These are phyloP conservation scores for Leucopsar rothschildi DNA, from an alignment of 2,113 vertebrate species.

Conservation along the genomic window DNA sequence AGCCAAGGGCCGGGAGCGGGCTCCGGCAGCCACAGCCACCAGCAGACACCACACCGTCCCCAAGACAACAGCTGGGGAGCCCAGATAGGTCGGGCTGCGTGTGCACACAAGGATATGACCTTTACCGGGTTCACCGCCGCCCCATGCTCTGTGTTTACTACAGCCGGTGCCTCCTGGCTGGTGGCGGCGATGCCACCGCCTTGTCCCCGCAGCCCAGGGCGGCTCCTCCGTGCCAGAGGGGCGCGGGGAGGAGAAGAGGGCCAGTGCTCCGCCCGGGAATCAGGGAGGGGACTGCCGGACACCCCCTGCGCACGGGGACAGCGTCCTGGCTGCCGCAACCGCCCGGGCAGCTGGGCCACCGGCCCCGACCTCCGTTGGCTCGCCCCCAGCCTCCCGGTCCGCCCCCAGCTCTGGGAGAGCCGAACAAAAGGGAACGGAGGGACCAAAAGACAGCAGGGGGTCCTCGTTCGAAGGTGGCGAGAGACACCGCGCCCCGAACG, in stretches of 20 bases:
- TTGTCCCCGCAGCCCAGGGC: not conserved
- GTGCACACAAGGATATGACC: not conserved
- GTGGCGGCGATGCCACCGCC: not conserved
- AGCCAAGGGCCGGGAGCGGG: not conserved
- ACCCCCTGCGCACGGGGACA: not conserved
- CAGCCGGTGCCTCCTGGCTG: not conserved
- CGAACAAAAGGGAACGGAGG: not conserved
- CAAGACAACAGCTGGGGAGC: not conserved
- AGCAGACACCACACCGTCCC: not conserved
- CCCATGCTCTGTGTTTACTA: not conserved
- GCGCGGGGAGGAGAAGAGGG: not conserved
- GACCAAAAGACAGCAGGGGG: not conserved
- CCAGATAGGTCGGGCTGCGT: not conserved
- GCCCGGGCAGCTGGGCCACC: not conserved
- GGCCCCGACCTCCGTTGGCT: not conserved
- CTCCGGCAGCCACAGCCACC: not conserved
- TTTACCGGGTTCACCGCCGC: not conserved
- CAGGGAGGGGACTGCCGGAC: not conserved
- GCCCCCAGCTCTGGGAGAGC: not conserved
- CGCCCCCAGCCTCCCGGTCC: no score
- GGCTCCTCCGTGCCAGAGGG: not conserved
- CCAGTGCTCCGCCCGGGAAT: not conserved
- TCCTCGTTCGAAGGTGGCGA: not conserved
- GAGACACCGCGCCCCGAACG: not conserved
- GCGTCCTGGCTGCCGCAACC: not conserved